These are phyloP conservation scores for Chloroceryle aenea DNA, from an alignment of 2,113 vertebrate species.

Conservation along the genomic window DNA sequence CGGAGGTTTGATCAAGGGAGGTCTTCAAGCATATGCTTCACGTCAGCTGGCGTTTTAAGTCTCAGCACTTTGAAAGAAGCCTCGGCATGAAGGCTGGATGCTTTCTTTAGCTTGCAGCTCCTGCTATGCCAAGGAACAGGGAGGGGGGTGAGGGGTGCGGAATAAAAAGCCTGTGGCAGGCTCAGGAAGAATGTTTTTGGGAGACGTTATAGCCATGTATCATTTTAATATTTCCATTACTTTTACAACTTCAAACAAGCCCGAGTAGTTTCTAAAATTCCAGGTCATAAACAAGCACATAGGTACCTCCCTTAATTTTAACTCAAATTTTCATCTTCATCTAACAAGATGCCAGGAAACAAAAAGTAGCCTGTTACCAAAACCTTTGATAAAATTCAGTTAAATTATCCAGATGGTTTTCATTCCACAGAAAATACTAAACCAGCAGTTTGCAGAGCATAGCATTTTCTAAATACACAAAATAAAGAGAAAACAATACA, in stretches of 20 bases:
- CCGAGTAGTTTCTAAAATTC: background rate
- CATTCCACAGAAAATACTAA: slow-evolving; percentile 66
- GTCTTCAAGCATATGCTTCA: slow-evolving; percentile 1
- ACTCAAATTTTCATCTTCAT: background rate
- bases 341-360: slow-evolving; percentile 1
- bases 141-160: too few species aligned
- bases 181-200: background rate
- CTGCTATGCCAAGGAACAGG: background rate
- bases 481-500: slow-evolving; percentile 67
- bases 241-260: background rate
- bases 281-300: background rate
- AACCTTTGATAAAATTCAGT: slow-evolving; percentile 9
- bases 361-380: slow-evolving; percentile 15
- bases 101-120: background rate
- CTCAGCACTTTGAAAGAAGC: background rate
- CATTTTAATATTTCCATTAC: background rate
- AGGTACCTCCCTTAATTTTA: background rate
- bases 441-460: slow-evolving; percentile 52
- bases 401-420: slow-evolving; percentile 66
- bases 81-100: background rate
- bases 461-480: slow-evolving; percentile 68
- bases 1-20: background rate
- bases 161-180: background rate
- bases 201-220: background rate
- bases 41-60: background rate